Conservation (phyloP, 2,113 vertebrate genomes). For the Rousettus leschenaultii region DNA sequence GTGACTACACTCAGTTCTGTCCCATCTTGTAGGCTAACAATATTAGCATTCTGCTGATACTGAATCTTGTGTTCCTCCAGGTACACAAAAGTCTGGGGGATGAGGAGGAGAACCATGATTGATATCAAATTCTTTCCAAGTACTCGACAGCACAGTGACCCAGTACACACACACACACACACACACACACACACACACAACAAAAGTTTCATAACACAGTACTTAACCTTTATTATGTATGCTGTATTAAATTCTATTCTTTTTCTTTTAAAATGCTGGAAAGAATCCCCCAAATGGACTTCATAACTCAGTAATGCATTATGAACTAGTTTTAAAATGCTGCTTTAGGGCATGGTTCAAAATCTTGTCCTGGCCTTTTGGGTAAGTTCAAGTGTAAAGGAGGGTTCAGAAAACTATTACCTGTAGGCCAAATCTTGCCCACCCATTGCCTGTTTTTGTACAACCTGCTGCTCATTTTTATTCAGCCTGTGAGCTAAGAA, state of each 20-base stretch:
- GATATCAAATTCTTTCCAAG: not conserved
- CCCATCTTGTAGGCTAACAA: not conserved
- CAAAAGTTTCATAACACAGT: not conserved
- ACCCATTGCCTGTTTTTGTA: not conserved
- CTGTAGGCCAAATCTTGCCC: not conserved
- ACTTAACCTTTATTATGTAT: not conserved
- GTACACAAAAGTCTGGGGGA: not conserved
- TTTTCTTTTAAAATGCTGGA: not conserved
- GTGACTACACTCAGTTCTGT: not conserved
- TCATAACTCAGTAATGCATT: not conserved
- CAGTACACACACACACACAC: fast-evolving
- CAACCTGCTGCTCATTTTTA: not conserved
- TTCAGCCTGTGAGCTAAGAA: not conserved
- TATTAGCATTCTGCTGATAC: no score
- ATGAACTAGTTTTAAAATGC: not conserved
- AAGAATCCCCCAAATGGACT: not conserved
- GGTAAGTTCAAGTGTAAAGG: no score
- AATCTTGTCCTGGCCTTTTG: not conserved
- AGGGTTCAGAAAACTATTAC: not conserved
- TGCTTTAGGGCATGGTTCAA: not conserved
- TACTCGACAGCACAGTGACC: not conserved
- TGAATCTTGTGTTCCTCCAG: not conserved
- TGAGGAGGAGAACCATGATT: not conserved
- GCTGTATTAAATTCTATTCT: not conserved
- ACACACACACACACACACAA: no score